phyloP scores from a whole-genome alignment of 1,140 invertebrate species.

The Bombus breviceps region DNA sequence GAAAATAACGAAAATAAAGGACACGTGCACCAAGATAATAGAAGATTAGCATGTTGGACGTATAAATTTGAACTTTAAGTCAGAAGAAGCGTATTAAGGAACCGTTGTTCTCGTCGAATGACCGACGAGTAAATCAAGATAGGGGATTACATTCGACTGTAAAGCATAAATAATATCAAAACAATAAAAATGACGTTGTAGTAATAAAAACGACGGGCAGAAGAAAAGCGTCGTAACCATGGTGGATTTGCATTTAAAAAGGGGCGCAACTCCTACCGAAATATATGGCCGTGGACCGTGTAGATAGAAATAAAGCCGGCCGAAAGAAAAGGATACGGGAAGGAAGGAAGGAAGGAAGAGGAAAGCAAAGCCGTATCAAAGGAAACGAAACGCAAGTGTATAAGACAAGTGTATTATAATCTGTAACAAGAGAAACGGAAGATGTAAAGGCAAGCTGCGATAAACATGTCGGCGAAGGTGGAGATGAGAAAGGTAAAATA shows the following conservation, averaged over 20 bases:
- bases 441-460: neutral
- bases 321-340: constrained; percentile 20
- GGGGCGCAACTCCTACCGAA: constrained; percentile 58
- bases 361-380: neutral
- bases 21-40: neutral
- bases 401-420: constrained; percentile 4
- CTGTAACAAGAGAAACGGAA: neutral
- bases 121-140: constrained; percentile 28
- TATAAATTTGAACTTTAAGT: constrained; percentile 2
- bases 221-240: constrained; percentile 46
- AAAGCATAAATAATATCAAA: constrained; percentile 39
- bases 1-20: neutral
- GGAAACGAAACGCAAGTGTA: neutral
- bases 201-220: constrained; percentile 21
- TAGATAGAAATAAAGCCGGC: constrained; percentile 31
- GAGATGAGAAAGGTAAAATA: neutral
- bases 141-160: constrained; percentile 16
- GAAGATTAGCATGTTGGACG: neutral
- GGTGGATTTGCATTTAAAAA: constrained; percentile 64
- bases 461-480: neutral
- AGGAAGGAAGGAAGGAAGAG: constrained; percentile 13
- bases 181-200: constrained; percentile 44
- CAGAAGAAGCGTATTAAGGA: neutral
- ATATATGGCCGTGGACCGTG: constrained; percentile 48
- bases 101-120: constrained; percentile 21